These are phyloP conservation scores for Tachina grossa DNA, from an alignment of 2,888 invertebrate species.

Conservation along the genomic window DNA sequence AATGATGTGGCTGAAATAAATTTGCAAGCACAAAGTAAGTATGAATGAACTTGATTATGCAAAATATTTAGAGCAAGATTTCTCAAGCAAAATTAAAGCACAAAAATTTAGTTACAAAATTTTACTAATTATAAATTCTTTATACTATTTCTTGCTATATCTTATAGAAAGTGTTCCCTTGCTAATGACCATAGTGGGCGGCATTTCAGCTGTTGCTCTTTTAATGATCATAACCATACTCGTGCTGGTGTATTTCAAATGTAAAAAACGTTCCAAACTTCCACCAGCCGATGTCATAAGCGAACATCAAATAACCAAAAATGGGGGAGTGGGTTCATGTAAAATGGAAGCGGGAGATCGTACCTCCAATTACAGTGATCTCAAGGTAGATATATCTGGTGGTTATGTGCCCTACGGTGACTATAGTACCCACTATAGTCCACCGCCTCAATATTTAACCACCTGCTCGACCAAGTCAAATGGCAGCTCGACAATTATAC, in stretches of 20 bases:
- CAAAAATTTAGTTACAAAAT: background rate
- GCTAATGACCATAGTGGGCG: slow-evolving; percentile 91
- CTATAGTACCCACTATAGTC: slow-evolving; percentile 94
- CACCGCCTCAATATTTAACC: slow-evolving; percentile 85
- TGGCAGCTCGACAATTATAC: slow-evolving; percentile 80
- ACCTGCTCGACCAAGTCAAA: slow-evolving; percentile 82
- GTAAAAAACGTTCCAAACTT: slow-evolving; percentile 80
- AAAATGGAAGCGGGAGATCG: slow-evolving; percentile 87
- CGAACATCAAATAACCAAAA: slow-evolving; percentile 83
- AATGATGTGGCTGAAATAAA: slow-evolving; percentile 92
- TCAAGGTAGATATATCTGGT: slow-evolving; percentile 94
- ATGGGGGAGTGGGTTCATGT: slow-evolving; percentile 83
- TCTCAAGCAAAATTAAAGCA: background rate
- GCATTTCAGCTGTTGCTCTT: slow-evolving; percentile 90
- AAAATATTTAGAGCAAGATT: background rate
- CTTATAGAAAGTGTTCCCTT: slow-evolving; percentile 90
- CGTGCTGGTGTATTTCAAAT: slow-evolving; percentile 90
- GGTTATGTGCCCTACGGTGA: slow-evolving; percentile 89
- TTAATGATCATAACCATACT: slow-evolving; percentile 92
- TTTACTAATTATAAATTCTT: slow-evolving; percentile 1
- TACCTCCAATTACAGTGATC: slow-evolving; percentile 95
- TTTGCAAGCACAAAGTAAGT: slow-evolving; percentile 94
- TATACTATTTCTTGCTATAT: slow-evolving; percentile 8
- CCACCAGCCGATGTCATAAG: slow-evolving; percentile 83
- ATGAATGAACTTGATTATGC: background rate